phyloP scores from a whole-genome alignment of 35 echinoderm and acorn worm species.

The Anneissia japonica region DNA sequence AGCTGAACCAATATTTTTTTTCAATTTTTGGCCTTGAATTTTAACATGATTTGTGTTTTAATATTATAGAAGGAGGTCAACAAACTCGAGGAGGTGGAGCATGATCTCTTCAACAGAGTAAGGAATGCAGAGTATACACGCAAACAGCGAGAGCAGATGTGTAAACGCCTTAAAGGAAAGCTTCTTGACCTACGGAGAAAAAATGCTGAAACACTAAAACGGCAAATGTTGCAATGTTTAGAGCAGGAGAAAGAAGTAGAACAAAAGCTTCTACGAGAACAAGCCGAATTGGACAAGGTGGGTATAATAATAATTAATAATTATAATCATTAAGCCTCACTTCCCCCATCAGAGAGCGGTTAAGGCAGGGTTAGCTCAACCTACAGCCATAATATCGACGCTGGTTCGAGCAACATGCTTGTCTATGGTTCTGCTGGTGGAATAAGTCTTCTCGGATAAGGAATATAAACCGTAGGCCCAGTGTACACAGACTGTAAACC shows the following conservation, averaged over 20 bases:
- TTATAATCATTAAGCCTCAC: neutral
- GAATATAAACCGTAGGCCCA: too few species aligned
- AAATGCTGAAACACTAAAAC: constrained; percentile 62
- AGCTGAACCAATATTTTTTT: too few species aligned
- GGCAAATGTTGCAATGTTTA: constrained; percentile 60
- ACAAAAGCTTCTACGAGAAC: constrained; percentile 72
- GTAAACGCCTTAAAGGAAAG: constrained; percentile 37
- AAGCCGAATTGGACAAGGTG: constrained; percentile 79
- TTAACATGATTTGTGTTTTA: neutral
- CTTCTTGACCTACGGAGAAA: constrained; percentile 63
- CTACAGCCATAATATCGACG: too few species aligned
- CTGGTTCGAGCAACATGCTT: too few species aligned
- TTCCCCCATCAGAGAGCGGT: neutral
- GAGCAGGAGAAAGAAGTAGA: constrained; percentile 67
- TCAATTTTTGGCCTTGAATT: too few species aligned
- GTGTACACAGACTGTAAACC: too few species aligned
- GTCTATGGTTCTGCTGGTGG: too few species aligned
- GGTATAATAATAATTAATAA: neutral
- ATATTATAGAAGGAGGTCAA: constrained; percentile 61
- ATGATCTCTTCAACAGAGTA: constrained; percentile 74
- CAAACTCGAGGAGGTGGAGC: constrained; percentile 89
- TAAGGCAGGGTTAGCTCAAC: too few species aligned
- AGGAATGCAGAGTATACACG: constrained; percentile 56
- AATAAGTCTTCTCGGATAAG: too few species aligned
- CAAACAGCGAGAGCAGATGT: constrained; percentile 69